Evolutionary conservation across 2,113 vertebrate species (phyloP), one percentile per base, ranked within the genome.

Genomic region (Cyprinodon brontotheroides): DNA sequence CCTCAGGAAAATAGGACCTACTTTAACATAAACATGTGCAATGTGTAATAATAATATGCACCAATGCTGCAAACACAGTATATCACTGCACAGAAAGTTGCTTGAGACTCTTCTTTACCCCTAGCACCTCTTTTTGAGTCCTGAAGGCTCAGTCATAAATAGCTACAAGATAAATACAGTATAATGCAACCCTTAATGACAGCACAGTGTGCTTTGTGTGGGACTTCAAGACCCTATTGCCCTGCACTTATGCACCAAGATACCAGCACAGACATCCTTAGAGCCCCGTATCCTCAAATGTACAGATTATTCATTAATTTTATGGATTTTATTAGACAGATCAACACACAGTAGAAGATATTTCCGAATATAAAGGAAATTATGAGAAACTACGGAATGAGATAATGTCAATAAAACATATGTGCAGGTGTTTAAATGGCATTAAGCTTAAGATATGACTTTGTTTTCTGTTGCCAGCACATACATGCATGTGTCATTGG

Each of bases 111-210:
- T 65, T 38, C 72, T 37, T 29, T 84, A 72, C 72, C 81, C 86
- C 83, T 68, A 60, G 22, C 75, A 80, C 72, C 69, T 74, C 74
- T 29, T 36, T 71, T 71, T 70, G 39, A 76, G 73, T 70, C 70
- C 57, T 77, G 70, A 61, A 3, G 70, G 70, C 68, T 76, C 68
- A 62, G 72, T 73, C 65, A 78, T 61, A 81, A 80, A 84, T 72
- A 85, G 64, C 37, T 65, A 81, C 74, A 82, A 83, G 77, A 84
- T 79, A 86, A 79, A 83, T 75, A 5, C 15, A 5, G 17, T 20
- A 80, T 62, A 72, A 50, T 59, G 29, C 65, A 29, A 61, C 13
- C 65, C 72, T 68, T 75, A 60, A 64, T 71, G 39, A 60, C 43
- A 64, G 43, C 40, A 50, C 38, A 39, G 50, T 47, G 60, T 68